A percentile compares a stretch with the other conserved stretches of the same genome.
These are phyloP conservation scores for Muraenolepis orangiensis DNA, from an alignment of 2,797 vertebrate genomes.

Conservation along the genomic window DNA sequence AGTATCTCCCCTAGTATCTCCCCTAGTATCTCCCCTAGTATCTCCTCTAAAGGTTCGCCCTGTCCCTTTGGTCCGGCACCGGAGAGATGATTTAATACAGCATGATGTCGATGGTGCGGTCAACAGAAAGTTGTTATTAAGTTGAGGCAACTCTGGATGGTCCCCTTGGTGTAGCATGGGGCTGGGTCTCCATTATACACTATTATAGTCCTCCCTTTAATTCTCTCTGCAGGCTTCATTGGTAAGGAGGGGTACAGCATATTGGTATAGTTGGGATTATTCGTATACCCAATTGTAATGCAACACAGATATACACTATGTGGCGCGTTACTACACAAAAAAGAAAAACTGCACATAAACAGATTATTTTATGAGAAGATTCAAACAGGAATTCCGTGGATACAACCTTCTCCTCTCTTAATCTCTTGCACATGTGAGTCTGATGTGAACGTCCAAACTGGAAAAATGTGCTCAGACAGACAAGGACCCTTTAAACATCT, in stretches of 20 bases:
- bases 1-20: neutral
- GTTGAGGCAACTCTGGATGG: slow-evolving; percentile 15
- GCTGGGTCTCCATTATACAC: slow-evolving; percentile 55
- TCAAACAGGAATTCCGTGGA: neutral
- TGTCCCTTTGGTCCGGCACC: slow-evolving; percentile 17
- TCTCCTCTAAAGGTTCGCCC: neutral
- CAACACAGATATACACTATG: neutral
- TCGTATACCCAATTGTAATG: neutral
- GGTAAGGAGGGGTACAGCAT: slow-evolving; percentile 50
- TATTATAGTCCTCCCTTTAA: slow-evolving; percentile 59
- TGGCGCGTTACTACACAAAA: neutral
- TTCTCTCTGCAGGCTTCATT: slow-evolving; percentile 48
- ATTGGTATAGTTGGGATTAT: neutral
- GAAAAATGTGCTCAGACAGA: slow-evolving; percentile 28
- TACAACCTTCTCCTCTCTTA: slow-evolving; percentile 26
- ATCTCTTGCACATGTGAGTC: slow-evolving; percentile 50
- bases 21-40: neutral
- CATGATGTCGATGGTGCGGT: slow-evolving; percentile 46
- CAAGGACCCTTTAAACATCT: slow-evolving; percentile 54
- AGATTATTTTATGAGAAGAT: neutral
- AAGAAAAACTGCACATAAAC: neutral
- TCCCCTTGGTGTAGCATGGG: neutral
- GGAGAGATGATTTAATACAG: slow-evolving; percentile 55
- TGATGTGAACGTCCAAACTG: slow-evolving; percentile 40
- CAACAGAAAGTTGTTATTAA: slow-evolving; percentile 16